A percentile compares a stretch with the other conserved stretches of the same genome.
Conservation (phyloP, 2,888 invertebrate species). For the Anaspis maculata region DNA sequence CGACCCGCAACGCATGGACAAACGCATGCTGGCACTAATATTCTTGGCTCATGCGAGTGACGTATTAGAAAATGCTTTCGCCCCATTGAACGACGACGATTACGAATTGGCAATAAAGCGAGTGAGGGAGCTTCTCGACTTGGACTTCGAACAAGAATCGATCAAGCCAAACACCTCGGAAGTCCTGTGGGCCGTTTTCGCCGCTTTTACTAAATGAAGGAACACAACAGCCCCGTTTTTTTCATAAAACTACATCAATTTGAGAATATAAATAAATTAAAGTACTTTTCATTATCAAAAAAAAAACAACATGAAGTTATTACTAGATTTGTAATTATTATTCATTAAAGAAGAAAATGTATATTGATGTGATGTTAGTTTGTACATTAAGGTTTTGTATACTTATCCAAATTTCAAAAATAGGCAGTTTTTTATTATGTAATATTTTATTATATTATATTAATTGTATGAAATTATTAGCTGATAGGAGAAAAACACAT, state of each 20-base stretch:
- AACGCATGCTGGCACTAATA: constrained; percentile 85
- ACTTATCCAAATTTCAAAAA: too few relatives aligned
- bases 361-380: constrained; percentile 16
- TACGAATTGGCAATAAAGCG: constrained; percentile 97
- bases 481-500: too few relatives aligned
- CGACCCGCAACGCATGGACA: constrained; percentile 96
- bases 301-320: constrained; percentile 7
- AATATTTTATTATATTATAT: too few relatives aligned
- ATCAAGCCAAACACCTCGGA: constrained; percentile 86
- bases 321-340: constrained; percentile 11
- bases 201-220: constrained; percentile 97
- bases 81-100: constrained; percentile 93
- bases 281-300: constrained; percentile 4
- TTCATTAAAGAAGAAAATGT: too few relatives aligned
- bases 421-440: too few relatives aligned
- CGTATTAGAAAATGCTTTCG: constrained; percentile 98
- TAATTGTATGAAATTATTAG: too few relatives aligned
- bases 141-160: constrained; percentile 94
- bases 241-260: constrained; percentile 8
- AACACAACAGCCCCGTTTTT: constrained; percentile 9
- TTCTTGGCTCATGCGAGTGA: constrained; percentile 97
- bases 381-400: constrained; percentile 13
- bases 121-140: constrained; percentile 88
- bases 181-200: constrained; percentile 98
- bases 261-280: constrained; percentile 12